These are phyloP conservation scores for Pollenia griseotomentosa DNA, from an alignment of 2,888 invertebrate genomes.

Conservation along the genomic window DNA sequence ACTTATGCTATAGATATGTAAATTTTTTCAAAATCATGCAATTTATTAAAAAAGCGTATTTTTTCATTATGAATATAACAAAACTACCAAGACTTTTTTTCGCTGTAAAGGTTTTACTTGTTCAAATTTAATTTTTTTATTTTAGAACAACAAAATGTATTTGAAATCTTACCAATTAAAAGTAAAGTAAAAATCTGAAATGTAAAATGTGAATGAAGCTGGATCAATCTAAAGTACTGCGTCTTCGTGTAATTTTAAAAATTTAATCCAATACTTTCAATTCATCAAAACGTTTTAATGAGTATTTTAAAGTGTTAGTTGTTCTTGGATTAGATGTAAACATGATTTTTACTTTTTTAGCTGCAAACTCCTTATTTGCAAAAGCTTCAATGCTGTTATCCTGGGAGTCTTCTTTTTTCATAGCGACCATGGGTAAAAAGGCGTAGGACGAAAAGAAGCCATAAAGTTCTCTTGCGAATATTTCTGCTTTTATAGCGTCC, in stretches of 20 bases:
- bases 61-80: too few relatives aligned
- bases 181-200: too few relatives aligned
- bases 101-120: too few relatives aligned
- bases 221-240: too few relatives aligned
- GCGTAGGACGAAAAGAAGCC: slow-evolving; percentile 83
- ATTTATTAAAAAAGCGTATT: too few relatives aligned
- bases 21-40: too few relatives aligned
- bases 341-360: slow-evolving; percentile 81
- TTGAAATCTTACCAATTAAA: too few relatives aligned
- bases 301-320: slow-evolving; percentile 80
- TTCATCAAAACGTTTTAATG: slow-evolving; percentile 81
- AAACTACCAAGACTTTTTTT: too few relatives aligned
- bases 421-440: slow-evolving; percentile 83
- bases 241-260: not conserved
- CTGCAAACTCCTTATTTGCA: slow-evolving; percentile 80
- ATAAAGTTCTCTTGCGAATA: slow-evolving; percentile 79
- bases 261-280: slow-evolving; percentile 81
- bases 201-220: too few relatives aligned
- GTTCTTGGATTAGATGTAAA: slow-evolving; percentile 83
- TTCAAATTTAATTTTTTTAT: too few relatives aligned
- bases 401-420: slow-evolving; percentile 82
- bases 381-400: slow-evolving; percentile 82
- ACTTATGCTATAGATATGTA: too few relatives aligned
- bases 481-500: slow-evolving; percentile 79
- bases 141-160: too few relatives aligned